These are phyloP conservation scores for Zaprionus lineosus DNA, from an alignment of 2,888 invertebrate species.

Conservation along the genomic window DNA sequence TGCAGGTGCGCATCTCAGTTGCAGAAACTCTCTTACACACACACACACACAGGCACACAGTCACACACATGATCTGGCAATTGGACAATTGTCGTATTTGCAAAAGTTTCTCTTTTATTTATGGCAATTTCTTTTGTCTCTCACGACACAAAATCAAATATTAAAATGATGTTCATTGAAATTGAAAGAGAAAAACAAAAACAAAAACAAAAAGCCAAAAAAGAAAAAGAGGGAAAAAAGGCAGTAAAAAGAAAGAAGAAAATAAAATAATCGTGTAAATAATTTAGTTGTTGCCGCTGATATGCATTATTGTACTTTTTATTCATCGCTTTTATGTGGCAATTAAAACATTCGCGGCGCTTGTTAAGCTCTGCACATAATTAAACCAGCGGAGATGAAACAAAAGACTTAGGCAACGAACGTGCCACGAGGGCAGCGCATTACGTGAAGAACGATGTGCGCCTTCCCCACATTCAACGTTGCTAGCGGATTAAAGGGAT, in stretches of 20 bases:
- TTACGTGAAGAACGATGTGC: constrained; percentile 26
- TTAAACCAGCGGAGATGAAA: constrained; percentile 34
- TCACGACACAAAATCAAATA: constrained; percentile 61
- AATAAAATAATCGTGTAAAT: constrained; percentile 46
- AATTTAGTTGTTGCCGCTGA: constrained; percentile 20
- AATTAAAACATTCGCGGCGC: constrained; percentile 58
- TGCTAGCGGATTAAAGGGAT: too few species aligned
- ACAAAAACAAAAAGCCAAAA: constrained; percentile 1
- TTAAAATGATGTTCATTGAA: constrained; percentile 58
- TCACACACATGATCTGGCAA: constrained; percentile 23
- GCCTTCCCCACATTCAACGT: too few species aligned
- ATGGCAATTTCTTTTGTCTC: constrained; percentile 69
- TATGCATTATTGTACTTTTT: background rate
- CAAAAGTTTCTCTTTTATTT: constrained; percentile 75
- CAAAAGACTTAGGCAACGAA: constrained; percentile 52
- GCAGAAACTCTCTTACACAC: constrained; percentile 7
- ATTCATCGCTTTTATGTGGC: constrained; percentile 24
- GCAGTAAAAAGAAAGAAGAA: background rate
- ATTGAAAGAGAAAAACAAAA: constrained; percentile 19
- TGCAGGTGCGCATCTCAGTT: constrained; percentile 63
- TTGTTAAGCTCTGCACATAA: constrained; percentile 40
- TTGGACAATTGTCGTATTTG: constrained; percentile 52
- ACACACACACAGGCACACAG: constrained; percentile 2
- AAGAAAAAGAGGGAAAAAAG: background rate
- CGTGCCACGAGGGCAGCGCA: background rate